phyloP scores from a whole-genome alignment of 1,140 invertebrate species.

The Pemphigus obesinymphae region DNA sequence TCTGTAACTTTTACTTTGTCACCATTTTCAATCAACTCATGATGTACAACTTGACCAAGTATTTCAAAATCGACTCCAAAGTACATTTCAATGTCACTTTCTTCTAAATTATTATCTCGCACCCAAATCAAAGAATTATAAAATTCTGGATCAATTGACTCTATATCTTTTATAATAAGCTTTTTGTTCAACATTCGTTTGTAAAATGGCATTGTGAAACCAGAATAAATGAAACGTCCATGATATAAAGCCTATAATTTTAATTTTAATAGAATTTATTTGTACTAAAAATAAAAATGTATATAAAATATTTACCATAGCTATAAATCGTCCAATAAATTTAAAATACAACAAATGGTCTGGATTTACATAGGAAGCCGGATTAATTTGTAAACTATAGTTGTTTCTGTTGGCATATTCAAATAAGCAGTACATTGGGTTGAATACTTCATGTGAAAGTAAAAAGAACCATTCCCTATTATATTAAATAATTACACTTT shows the following conservation, averaged over 20 bases:
- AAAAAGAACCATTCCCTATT: constrained; percentile 93
- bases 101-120: constrained; percentile 94
- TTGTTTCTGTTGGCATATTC: constrained; percentile 99
- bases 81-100: constrained; percentile 91
- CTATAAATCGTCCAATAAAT: constrained; percentile 98
- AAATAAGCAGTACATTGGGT: constrained; percentile 99
- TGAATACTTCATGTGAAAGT: constrained; percentile 97
- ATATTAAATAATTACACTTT: neutral
- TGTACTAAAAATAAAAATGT: too few relatives aligned
- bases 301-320: constrained; percentile 69
- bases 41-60: constrained; percentile 85
- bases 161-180: constrained; percentile 95
- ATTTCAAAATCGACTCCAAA: constrained; percentile 98
- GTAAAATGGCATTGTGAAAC: constrained; percentile 99
- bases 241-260: constrained; percentile 55
- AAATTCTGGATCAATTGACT: constrained; percentile 98
- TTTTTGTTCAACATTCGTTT: constrained; percentile 99
- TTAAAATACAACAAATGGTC: constrained; percentile 99
- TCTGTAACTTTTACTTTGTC: constrained; percentile 81
- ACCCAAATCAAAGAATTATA: constrained; percentile 96
- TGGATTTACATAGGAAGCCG: constrained; percentile 97
- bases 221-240: constrained; percentile 97
- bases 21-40: constrained; percentile 83
- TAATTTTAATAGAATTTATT: too few relatives aligned
- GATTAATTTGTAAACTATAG: constrained; percentile 98